A percentile compares a stretch with the other conserved stretches of the same genome.
phyloP scores from a whole-genome alignment of 2,113 vertebrate genomes.

The Heteronetta atricapilla region DNA sequence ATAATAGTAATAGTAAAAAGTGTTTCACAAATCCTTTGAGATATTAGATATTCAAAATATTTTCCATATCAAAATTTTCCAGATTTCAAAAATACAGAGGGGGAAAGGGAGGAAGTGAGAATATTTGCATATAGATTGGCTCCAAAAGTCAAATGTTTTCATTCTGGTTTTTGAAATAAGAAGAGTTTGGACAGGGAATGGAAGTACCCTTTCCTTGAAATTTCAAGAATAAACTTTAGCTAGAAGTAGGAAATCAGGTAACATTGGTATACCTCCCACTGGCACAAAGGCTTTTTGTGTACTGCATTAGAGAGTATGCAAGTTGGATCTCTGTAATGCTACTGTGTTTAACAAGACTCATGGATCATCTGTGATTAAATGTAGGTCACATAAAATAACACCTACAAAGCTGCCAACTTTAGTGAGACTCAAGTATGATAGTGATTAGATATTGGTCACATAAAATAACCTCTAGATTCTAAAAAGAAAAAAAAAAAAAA shows the following conservation, averaged over 20 bases:
- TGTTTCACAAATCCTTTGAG: neutral
- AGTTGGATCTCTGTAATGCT: neutral
- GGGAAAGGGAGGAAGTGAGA: neutral
- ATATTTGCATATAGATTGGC: neutral
- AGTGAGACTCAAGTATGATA: neutral
- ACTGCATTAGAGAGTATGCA: neutral
- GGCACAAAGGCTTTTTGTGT: neutral
- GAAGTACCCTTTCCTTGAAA: neutral
- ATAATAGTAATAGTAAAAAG: neutral
- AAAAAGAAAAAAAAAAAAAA: neutral
- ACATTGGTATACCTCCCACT: neutral
- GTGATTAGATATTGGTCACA: constrained; percentile 17
- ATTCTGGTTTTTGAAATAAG: neutral
- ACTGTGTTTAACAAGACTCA: neutral
- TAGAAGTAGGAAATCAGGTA: neutral
- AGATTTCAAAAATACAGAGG: neutral
- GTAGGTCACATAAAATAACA: constrained; percentile 32
- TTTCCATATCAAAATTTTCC: neutral
- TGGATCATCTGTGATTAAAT: constrained; percentile 15
- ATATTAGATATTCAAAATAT: neutral
- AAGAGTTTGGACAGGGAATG: neutral
- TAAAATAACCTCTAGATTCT: constrained; percentile 9
- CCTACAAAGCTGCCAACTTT: neutral
- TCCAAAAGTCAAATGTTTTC: neutral
- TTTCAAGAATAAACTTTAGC: neutral